Evolutionary conservation across 1,140 invertebrate genomes (phyloP), one percentile per base, ranked within the genome.

Genomic region (Pantala flavescens): DNA sequence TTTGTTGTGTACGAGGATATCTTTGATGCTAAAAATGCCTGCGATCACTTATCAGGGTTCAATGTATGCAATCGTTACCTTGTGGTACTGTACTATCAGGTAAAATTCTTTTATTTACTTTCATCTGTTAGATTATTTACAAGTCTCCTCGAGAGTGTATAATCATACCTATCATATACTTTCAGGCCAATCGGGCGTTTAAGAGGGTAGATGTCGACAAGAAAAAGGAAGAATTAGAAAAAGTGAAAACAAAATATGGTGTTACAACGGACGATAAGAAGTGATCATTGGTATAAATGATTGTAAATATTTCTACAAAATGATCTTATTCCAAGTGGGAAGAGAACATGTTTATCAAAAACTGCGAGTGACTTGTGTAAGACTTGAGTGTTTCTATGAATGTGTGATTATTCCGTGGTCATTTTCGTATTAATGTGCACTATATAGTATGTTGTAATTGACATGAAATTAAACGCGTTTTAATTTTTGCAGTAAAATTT

Each of bases 1-100:
- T 99, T 99, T 89, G 96, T 99, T 72, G 96, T 99, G 0, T 99
- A 98, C 84, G 98, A 99, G 86, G 98, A 99, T 82, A 99, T 99
- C 79, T 99, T 98, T 87, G 98, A 99, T 89, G 98, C 97, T 0
- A 99, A 98, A 84, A 99, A 99, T 87, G 98, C 98, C 12, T 99
- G 98, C 85, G 98, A 99, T 84, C 97, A 99, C 85, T 85, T 99
- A 63, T 98, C 95, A 76, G 98, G 98, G 28, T 99, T 99, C 82
- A 99, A 99, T 83, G 98, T 99, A 21, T 99, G 97, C 82, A 99
- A 99, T 82, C 86, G 98, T 79, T 99, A 99, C 83, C 85, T 99
- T 43, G 97, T 99, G 21, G 97, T 99, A 0, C 85, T 99, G 0
- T 99, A 99, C 82, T 99, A 99, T 84, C 90, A 91, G 81, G 85